Percentiles rank a stretch among this genome's conserved stretches.
Evolutionary conservation across 1,140 invertebrate genomes (phyloP).

Genomic region (Propsilocerus akamusi): DNA sequence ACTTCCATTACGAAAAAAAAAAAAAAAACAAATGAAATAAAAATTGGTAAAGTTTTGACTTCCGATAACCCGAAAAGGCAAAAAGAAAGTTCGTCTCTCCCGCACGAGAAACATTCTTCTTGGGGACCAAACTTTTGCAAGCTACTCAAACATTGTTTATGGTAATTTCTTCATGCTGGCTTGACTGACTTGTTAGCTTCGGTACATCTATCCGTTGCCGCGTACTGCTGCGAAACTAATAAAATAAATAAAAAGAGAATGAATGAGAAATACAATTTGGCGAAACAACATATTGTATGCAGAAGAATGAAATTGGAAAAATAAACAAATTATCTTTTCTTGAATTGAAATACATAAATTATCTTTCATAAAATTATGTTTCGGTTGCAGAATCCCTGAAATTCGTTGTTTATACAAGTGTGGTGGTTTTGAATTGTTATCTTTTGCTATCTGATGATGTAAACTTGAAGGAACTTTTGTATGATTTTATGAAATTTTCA

Average conservation of each 20-base stretch:
- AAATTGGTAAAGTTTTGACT: slow-evolving; percentile 4
- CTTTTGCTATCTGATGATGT: too few relatives aligned
- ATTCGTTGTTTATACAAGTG: neutral
- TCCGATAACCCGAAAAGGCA: neutral
- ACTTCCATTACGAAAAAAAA: neutral
- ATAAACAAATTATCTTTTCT: slow-evolving; percentile 1
- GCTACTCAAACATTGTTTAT: neutral
- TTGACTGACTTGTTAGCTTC: neutral
- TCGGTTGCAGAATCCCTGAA: neutral
- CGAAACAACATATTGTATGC: too few relatives aligned
- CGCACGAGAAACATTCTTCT: neutral
- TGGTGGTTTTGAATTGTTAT: too few relatives aligned
- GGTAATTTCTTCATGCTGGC: neutral
- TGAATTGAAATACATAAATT: slow-evolving; percentile 4
- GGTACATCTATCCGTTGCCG: too few relatives aligned
- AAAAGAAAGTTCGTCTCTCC: too few relatives aligned
- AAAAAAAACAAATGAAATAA: slow-evolving; percentile 4
- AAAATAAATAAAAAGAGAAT: neutral
- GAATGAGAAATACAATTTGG: neutral
- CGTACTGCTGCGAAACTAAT: neutral
- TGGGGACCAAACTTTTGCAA: neutral
- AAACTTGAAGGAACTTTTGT: too few relatives aligned
- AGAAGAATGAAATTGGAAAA: slow-evolving; percentile 1
- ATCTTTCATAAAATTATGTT: neutral
- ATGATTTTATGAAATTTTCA: too few relatives aligned